Evolutionary conservation across 1,140 invertebrate genomes (phyloP).

Genomic region (Charaxes varanes): DNA sequence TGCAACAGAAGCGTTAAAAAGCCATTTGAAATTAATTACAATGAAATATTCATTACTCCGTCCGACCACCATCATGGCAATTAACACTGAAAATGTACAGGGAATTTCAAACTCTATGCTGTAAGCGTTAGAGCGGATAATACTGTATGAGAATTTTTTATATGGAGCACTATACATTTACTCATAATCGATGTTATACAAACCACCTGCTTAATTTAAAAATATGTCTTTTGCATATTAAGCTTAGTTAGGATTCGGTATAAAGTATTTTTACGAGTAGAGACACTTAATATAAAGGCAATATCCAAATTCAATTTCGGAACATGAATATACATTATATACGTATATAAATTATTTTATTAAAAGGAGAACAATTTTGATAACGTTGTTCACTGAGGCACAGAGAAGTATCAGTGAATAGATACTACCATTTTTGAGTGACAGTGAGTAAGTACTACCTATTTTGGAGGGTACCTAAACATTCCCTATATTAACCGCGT

Average conservation of each 20-base stretch:
- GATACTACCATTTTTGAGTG: no score
- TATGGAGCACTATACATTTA: conserved; percentile 1
- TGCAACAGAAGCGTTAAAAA: conserved; percentile 19
- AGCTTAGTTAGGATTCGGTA: conserved; percentile 9
- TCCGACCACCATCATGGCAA: background rate
- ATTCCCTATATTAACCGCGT: no score
- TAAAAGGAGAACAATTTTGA: no score
- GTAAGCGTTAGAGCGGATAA: background rate
- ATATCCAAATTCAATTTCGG: no score
- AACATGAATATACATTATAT: no score
- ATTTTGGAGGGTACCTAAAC: no score
- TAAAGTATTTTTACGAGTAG: no score
- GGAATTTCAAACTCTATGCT: background rate
- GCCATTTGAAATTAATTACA: conserved; percentile 25
- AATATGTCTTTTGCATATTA: conserved; percentile 24
- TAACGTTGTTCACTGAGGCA: no score
- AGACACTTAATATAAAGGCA: no score
- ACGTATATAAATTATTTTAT: no score
- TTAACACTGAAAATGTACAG: background rate
- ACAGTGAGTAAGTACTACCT: no score
- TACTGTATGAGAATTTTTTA: conserved; percentile 1
- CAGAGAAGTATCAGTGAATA: no score
- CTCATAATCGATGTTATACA: conserved; percentile 12
- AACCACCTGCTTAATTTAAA: conserved; percentile 22
- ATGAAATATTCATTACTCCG: conserved; percentile 18